These are phyloP conservation scores for Phrynocephalus vlangalii DNA, from an alignment of 2,797 vertebrate species.

Conservation along the genomic window DNA sequence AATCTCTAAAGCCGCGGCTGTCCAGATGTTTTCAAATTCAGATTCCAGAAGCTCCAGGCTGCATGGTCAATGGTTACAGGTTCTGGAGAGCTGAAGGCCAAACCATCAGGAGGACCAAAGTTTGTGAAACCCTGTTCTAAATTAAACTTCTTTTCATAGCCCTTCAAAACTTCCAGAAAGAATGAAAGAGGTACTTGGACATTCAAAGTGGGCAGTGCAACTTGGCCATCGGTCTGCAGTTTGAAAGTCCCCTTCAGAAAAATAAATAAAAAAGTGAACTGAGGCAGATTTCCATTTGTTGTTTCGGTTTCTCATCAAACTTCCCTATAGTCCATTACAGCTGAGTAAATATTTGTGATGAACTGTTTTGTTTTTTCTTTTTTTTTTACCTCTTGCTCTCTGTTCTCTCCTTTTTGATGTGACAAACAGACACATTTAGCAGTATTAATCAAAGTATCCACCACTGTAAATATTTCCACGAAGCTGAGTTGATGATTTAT, in stretches of 20 bases:
- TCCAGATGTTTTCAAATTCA: neutral
- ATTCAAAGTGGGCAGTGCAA: neutral
- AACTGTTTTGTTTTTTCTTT: neutral
- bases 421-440: neutral
- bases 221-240: neutral
- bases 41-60: neutral
- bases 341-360: slow-evolving; percentile 27
- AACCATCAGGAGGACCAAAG: neutral
- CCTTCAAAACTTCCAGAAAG: neutral
- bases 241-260: neutral
- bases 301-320: neutral
- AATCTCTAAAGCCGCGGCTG: neutral
- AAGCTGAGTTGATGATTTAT: slow-evolving; percentile 15
- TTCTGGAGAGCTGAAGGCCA: neutral
- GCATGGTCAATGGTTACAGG: neutral
- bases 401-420: slow-evolving; percentile 29
- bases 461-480: slow-evolving; percentile 6
- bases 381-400: slow-evolving; percentile 6
- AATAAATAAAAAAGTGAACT: neutral
- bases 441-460: slow-evolving; percentile 12
- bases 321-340: slow-evolving; percentile 16
- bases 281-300: slow-evolving; percentile 10
- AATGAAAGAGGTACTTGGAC: neutral
- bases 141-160: neutral
- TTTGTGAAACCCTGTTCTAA: neutral